These are phyloP conservation scores for Tribolium castaneum DNA, from an alignment of 1,140 invertebrate genomes.

Conservation along the genomic window DNA sequence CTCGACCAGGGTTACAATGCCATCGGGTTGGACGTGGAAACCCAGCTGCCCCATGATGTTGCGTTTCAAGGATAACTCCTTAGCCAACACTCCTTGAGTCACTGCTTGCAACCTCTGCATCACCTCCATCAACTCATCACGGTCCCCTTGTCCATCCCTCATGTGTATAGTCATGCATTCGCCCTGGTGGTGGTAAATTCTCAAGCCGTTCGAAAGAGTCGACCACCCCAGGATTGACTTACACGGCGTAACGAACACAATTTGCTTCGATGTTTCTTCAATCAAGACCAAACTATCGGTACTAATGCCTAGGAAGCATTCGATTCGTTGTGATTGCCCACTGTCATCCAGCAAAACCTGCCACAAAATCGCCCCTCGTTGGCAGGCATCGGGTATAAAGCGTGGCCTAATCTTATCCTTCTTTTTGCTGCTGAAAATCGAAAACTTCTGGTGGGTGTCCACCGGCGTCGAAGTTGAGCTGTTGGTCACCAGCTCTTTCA, in stretches of 20 bases:
- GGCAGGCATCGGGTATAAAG: constrained; percentile 75
- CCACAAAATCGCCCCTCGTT: constrained; percentile 83
- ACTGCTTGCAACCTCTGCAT: constrained; percentile 78
- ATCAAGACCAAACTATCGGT: constrained; percentile 88
- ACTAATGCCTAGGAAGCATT: constrained; percentile 89
- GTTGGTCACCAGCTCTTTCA: constrained; percentile 91
- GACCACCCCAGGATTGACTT: constrained; percentile 78
- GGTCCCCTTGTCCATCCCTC: constrained; percentile 72
- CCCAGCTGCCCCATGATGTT: constrained; percentile 90
- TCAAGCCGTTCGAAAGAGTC: constrained; percentile 67
- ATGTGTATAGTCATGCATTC: constrained; percentile 85
- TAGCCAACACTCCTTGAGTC: constrained; percentile 78
- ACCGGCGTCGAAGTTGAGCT: constrained; percentile 84
- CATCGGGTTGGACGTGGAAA: constrained; percentile 96
- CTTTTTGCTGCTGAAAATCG: constrained; percentile 78
- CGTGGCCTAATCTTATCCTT: constrained; percentile 75
- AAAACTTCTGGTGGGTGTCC: constrained; percentile 90
- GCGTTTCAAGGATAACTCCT: constrained; percentile 73
- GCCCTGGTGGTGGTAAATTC: constrained; percentile 82
- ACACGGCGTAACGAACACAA: constrained; percentile 88
- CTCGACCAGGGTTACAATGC: constrained; percentile 94
- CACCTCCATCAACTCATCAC: constrained; percentile 84
- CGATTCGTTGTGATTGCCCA: constrained; percentile 75
- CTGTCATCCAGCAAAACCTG: constrained; percentile 79
- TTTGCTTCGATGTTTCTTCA: constrained; percentile 84